These are phyloP conservation scores for Acropternis orthonyx DNA, from an alignment of 2,797 vertebrate species.

Conservation along the genomic window DNA sequence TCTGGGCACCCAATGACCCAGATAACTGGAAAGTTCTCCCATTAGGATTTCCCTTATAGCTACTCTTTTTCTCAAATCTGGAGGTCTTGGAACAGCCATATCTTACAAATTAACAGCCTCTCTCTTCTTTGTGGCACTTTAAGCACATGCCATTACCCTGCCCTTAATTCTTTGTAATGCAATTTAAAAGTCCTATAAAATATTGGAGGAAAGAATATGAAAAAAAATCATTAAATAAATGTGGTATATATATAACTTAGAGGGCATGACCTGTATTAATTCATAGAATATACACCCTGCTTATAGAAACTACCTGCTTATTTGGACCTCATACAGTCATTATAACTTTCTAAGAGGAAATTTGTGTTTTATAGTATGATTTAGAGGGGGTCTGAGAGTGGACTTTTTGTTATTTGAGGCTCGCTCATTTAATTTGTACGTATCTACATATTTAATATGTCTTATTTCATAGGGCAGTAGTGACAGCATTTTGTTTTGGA, in stretches of 20 bases:
- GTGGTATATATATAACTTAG: neutral
- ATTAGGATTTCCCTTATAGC: conserved; percentile 18
- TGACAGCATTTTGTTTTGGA: neutral
- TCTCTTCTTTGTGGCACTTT: conserved; percentile 22
- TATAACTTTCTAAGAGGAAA: neutral
- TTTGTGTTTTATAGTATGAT: neutral
- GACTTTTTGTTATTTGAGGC: neutral
- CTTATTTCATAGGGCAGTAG: neutral
- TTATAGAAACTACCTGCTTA: neutral
- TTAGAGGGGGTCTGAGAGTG: neutral
- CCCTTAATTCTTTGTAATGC: conserved; percentile 7
- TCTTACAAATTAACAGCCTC: conserved; percentile 35
- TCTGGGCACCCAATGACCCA: conserved; percentile 25
- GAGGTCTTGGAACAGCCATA: conserved; percentile 42
- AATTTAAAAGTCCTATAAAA: conserved; percentile 26
- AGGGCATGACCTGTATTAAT: neutral
- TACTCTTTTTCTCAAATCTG: conserved; percentile 36
- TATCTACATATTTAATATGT: neutral
- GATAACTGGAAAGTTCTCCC: conserved; percentile 36
- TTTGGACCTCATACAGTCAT: neutral
- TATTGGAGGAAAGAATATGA: neutral
- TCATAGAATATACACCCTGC: neutral
- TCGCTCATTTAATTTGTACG: neutral
- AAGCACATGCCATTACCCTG: conserved; percentile 1
- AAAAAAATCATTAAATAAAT: conserved; percentile 20